Evolutionary conservation across 2,888 invertebrate genomes (phyloP), one percentile per base, ranked within the genome.

Genomic region (Leptogaster cylindrica): DNA sequence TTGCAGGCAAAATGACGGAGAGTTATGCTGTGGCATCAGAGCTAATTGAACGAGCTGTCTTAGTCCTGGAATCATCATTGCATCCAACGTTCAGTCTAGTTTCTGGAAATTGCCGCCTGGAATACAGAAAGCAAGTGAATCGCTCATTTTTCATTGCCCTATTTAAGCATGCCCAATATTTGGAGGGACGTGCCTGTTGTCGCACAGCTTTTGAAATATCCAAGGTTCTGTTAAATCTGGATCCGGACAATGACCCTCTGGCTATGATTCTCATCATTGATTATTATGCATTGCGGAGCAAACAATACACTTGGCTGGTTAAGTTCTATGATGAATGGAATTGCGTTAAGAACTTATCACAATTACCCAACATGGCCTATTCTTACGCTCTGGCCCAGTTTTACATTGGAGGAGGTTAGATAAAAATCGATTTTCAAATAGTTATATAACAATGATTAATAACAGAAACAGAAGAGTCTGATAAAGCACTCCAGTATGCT

Each of bases 361-460:
- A 92, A 77, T 81, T 95, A 68, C 95, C 95, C n/a, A 95, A 94
- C 78, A 90, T 93, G 84, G 89, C 91, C 0, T 93, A 88, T 78
- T 92, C 93, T 1, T 82, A 90, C 68, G 90, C 94, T 0, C 81
- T 94, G 72, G 91, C 91, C 2, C 81, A 88, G 73, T 90, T 88
- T 77, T 85, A 87, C 73, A 74, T 85, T 23, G 81, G 83, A 33
- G 80, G 83, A 51, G 83, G 80, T 70, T 71, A 72, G 44, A 31
- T 6, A 31, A 31, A 31, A 31, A 6, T 31, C 6, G 31, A 31
- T 31, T 2, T 7, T 1, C 7, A 41, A 2, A 41, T 41, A 33
- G 33, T 33, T 10, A n/a, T 10, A 33, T 33, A 10, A 10, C 2
- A 33, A 33, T 1, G n/a, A 1, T 2, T n/a, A 10, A 33, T 33